Base-by-base conservation (phyloP, 1,140 invertebrate species). In the Zaprionus davidi region DNA sequence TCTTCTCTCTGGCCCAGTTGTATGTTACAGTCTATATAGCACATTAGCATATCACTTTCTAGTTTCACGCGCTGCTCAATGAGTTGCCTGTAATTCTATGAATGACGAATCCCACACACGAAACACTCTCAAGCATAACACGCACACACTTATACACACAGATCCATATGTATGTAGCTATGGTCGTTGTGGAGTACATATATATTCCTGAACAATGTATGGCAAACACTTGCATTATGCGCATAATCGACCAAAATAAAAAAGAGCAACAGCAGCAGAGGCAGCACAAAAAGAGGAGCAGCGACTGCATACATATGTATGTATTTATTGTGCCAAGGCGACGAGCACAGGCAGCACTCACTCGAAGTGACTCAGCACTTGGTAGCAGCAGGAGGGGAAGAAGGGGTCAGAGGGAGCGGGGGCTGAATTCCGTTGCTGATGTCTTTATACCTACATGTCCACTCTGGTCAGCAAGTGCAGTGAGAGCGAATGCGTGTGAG, bases 291-390 rank as follows among this genome's bases (percentile, higher is more conserved):
- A 66, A 41, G 51, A 31, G 24, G n/a, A 31, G 24, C 64, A 71
- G 51, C 83, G 78, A 82, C 77, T 86, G 73, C 68, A 80, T 82
- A 38, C 9, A 36, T n/a, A 51, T 51, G n/a, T 34, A 81, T 83
- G 20, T 80, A n/a, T n/a, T n/a, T 82, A 83, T 88, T 80, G 84
- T 87, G 80, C 83, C 83, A 87, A 87, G 83, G 83, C 83, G 74
- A 78, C 67, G 56, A 44, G 62, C 38, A 56, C 13, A 41, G 38
- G 49, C 70, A 63, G 34, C 55, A 24, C 46, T 41, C 38, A 41
- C 38, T 46, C 46, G 20, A 67, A 63, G 58, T 77, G 75, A 77
- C 63, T 77, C 75, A 77, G 75, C 70, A 67, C 57, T 68, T 71
- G 73, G 75, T 62, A 66, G 22, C 38, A 20, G 34, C 3, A 12